Evolutionary conservation across 2,797 vertebrate genomes (phyloP), one percentile per base, ranked within the genome.

Genomic region (Melanotaenia maccullochi): DNA sequence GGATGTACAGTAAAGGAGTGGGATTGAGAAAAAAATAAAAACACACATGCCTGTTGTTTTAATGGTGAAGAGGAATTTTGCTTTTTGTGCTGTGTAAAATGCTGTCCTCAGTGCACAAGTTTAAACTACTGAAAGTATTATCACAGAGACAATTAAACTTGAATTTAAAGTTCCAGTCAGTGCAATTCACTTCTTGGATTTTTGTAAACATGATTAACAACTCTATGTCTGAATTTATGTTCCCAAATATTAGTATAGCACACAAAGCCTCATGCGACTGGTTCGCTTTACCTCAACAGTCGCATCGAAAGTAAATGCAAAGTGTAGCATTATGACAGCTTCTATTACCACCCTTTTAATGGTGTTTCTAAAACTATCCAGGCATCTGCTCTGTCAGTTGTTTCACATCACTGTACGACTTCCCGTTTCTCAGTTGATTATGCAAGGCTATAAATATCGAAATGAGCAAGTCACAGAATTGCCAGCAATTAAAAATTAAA

Each of bases 391-490:
- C 33, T 79, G 24, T 33, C 44, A 22, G 1, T 49, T 3, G 30
- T 65, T 79, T 85, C 49, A 78, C 47, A 66, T 52, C 20, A 65
- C 47, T 40, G 58, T 71, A 33, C 56, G 51, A 82, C 80, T 90
- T 90, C 89, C 86, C 83, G 61, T 85, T 86, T 80, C 57, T 66
- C 3, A 3, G 4, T 40, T 8, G n/a, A 42, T n/a, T 72, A 22
- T 68, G n/a, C 28, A 20, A 13, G 20, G 20, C 22, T 35, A 30
- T 24, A 28, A 60, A 49, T 75, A 57, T 61, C 30, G 55, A 51
- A 73, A 68, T 56, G 72, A 87, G 85, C 86, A 90, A 90, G 71
- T 81, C 32, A 25, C 28, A 22, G 24, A 75, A 36, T 3, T 4
- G 40, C 44, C 55, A 57, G 25, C 58, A 75, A 55, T 12, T 36